Conservation (phyloP, 2,888 invertebrate species). For the Cerastis rubricosa region DNA sequence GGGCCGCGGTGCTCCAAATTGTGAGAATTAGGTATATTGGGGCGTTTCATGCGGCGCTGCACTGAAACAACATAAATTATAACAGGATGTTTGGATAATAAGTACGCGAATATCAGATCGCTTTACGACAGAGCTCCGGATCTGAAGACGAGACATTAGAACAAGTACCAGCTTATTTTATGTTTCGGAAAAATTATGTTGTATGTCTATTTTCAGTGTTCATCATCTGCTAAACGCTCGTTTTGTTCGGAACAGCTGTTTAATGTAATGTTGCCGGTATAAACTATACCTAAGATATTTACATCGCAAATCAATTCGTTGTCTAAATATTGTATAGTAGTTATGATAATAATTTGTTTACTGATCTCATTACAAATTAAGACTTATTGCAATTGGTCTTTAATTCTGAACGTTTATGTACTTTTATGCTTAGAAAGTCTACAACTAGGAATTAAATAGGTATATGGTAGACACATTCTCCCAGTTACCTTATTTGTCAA, state of each 20-base stretch:
- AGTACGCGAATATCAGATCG: conserved; percentile 75
- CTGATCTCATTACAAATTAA: conserved; percentile 34
- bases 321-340: conserved; percentile 61
- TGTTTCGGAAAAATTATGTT: conserved; percentile 49
- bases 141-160: conserved; percentile 58
- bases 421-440: not conserved
- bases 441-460: not conserved
- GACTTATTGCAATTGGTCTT: conserved; percentile 27
- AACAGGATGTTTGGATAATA: conserved; percentile 86
- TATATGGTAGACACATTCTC: not conserved
- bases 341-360: conserved; percentile 44
- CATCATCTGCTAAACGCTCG: conserved; percentile 39
- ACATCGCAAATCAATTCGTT: conserved; percentile 61
- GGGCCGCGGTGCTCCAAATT: conserved; percentile 83
- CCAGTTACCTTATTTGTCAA: not conserved
- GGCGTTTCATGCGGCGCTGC: conserved; percentile 73
- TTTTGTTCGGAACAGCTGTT: conserved; percentile 50
- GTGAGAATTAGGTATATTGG: conserved; percentile 80
- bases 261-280: conserved; percentile 32
- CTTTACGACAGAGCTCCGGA: conserved; percentile 61
- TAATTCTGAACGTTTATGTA: not conserved
- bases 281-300: conserved; percentile 57
- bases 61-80: conserved; percentile 73
- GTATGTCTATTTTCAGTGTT: conserved; percentile 58
- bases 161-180: conserved; percentile 58